Evolutionary conservation across 2,888 invertebrate genomes (phyloP).

Genomic region (Phyllotreta striolata): DNA sequence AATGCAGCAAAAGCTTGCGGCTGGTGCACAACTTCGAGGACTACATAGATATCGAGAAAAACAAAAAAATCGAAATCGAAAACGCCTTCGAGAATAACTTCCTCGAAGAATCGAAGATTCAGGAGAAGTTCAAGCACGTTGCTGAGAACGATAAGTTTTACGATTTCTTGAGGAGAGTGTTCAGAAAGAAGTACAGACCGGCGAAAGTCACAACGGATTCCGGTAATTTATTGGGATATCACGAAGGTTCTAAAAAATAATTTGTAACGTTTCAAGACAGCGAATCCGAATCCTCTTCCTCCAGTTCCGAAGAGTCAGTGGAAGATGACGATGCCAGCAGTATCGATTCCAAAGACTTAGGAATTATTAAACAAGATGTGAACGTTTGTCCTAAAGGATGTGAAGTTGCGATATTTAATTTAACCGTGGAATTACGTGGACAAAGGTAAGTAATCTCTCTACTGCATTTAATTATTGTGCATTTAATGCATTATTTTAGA

Average conservation of each 20-base stretch:
- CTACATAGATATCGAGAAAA: conserved; percentile 62
- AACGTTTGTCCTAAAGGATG: conserved; percentile 76
- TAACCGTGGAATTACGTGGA: conserved; percentile 70
- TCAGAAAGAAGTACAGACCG: conserved; percentile 81
- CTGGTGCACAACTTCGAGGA: conserved; percentile 64
- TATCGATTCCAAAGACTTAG: conserved; percentile 72
- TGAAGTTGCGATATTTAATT: conserved; percentile 72
- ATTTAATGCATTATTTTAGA: conserved; percentile 48
- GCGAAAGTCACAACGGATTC: conserved; percentile 67
- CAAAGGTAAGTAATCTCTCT: conserved; percentile 62
- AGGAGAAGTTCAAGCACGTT: conserved; percentile 65
- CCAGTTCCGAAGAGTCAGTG: conserved; percentile 66
- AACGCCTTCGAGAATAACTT: conserved; percentile 60
- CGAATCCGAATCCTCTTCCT: conserved; percentile 61
- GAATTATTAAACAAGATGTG: conserved; percentile 74
- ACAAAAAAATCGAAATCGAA: conserved; percentile 64
- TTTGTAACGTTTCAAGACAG: conserved; percentile 45
- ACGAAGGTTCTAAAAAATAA: background rate
- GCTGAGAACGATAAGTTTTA: conserved; percentile 78
- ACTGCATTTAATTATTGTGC: background rate
- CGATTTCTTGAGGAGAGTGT: conserved; percentile 81
- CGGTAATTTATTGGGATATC: conserved; percentile 53
- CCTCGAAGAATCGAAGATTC: conserved; percentile 63
- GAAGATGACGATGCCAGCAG: conserved; percentile 67
- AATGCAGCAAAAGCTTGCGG: conserved; percentile 50